phyloP scores from a whole-genome alignment of 2,888 invertebrate genomes.

The Diarsia dahlii region DNA sequence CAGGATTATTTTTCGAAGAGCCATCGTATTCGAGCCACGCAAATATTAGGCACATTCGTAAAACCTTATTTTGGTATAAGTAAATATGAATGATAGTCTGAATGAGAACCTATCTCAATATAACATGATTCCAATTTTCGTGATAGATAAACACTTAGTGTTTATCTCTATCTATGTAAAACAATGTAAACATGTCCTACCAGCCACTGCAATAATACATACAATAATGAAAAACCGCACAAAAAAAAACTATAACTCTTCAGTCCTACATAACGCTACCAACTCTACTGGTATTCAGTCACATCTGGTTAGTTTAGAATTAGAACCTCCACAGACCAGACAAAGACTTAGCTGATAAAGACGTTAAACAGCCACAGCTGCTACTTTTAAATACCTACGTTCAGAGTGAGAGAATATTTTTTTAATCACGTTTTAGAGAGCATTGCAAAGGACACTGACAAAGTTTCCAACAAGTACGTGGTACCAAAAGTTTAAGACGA shows the following conservation, averaged over 20 bases:
- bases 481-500: conserved; percentile 55
- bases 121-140: neutral
- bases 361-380: conserved; percentile 25
- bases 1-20: neutral
- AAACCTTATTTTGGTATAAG: neutral
- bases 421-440: conserved; percentile 31
- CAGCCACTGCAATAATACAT: too few species aligned
- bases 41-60: neutral
- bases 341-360: conserved; percentile 26
- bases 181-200: too few species aligned
- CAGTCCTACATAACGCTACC: neutral
- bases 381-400: conserved; percentile 19
- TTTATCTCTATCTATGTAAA: neutral
- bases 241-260: neutral
- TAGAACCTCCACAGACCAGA: neutral
- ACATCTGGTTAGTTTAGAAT: conserved; percentile 21
- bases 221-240: too few species aligned
- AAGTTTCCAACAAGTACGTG: conserved; percentile 53
- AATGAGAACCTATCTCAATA: neutral
- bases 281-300: neutral
- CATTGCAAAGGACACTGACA: conserved; percentile 48
- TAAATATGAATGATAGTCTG: too few species aligned
- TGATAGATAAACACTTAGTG: neutral
- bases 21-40: neutral
- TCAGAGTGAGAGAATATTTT: conserved; percentile 17